Evolutionary conservation across 2,797 vertebrate species (phyloP).

Genomic region (Phalanger gymnotis): DNA sequence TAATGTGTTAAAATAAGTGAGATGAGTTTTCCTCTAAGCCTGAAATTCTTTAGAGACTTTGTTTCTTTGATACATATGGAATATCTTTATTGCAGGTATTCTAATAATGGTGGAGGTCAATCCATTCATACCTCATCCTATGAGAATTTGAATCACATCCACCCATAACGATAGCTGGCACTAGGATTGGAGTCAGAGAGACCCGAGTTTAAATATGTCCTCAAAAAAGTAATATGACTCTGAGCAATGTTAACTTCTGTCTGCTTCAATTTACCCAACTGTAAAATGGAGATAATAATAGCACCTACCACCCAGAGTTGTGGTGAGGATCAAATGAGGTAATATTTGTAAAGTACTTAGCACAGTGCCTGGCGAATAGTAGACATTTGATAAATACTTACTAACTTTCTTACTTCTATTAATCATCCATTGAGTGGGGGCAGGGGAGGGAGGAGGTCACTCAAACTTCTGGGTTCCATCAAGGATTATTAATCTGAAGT

Average conservation of each 20-base stretch:
- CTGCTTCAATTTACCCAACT: not conserved
- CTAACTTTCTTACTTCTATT: not conserved
- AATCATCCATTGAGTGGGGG: not conserved
- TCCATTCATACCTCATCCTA: not conserved
- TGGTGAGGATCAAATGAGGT: not conserved
- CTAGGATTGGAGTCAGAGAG: not conserved
- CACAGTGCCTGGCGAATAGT: not conserved
- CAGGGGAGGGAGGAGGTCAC: not conserved
- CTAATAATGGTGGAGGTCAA: not conserved
- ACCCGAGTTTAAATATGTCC: not conserved
- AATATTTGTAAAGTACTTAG: not conserved
- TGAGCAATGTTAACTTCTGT: not conserved
- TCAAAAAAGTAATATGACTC: not conserved
- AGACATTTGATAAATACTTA: not conserved
- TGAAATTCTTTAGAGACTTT: not conserved
- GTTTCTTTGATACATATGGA: not conserved
- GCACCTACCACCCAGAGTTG: not conserved
- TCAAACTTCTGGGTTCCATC: not conserved
- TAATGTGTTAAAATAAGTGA: not conserved
- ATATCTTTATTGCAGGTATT: not conserved
- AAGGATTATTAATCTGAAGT: not conserved
- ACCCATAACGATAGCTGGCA: not conserved
- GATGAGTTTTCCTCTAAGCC: not conserved
- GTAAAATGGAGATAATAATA: not conserved
- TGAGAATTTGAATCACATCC: not conserved